Evolutionary conservation across 2,113 vertebrate genomes (phyloP).

Genomic region (Rhea americana): DNA sequence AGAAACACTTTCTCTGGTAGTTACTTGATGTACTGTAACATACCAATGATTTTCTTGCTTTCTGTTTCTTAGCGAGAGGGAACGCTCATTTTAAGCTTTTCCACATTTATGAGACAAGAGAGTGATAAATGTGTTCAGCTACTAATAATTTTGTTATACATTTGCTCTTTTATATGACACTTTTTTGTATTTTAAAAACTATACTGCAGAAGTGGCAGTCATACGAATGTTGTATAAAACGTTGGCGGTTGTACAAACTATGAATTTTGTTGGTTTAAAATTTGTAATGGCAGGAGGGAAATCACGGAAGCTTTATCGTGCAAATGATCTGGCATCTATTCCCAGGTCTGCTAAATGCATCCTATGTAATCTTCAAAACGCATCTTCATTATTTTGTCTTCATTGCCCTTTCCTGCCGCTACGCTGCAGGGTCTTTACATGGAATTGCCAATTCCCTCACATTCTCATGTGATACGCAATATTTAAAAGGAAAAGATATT

Average conservation of each 20-base stretch:
- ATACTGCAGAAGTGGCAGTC: neutral
- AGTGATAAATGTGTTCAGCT: neutral
- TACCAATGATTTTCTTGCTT: neutral
- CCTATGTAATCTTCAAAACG: neutral
- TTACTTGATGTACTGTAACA: neutral
- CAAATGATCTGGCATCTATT: neutral
- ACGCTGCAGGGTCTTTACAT: neutral
- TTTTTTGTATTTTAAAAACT: neutral
- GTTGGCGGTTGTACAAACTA: neutral
- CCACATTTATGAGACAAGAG: neutral
- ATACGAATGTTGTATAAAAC: neutral
- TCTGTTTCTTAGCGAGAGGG: neutral
- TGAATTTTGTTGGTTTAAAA: neutral
- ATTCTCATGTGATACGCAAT: rapidly evolving
- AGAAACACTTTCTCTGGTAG: neutral
- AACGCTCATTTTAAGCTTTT: neutral
- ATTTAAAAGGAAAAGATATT: neutral
- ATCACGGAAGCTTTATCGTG: neutral
- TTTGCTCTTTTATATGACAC: neutral
- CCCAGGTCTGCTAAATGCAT: neutral
- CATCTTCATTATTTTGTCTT: neutral
- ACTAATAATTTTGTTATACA: neutral
- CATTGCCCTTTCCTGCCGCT: neutral
- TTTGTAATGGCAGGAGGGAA: neutral
- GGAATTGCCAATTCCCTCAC: neutral